Base-by-base conservation (phyloP, 1,140 invertebrate species). In the Caenorhabditis inopinata region DNA sequence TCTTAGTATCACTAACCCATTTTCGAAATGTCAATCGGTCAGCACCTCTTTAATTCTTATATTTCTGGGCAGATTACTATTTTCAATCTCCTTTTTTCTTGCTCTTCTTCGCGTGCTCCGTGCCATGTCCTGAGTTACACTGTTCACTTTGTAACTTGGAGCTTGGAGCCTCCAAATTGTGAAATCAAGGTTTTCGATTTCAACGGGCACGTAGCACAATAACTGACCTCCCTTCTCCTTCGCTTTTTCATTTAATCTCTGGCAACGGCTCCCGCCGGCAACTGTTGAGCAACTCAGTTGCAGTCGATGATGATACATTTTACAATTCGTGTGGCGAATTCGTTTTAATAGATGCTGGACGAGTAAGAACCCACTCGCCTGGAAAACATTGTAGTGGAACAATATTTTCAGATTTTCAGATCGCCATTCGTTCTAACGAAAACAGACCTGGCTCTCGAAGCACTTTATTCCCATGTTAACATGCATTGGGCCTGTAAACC, bases 61-160 rank as follows among this genome's bases (percentile, higher is more conserved):
- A n/a, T n/a, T n/a, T n/a, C n/a, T n/a, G n/a, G n/a, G n/a, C n/a
- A n/a, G n/a, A n/a, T n/a, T n/a, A n/a, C n/a, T n/a, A n/a, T n/a
- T n/a, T n/a, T n/a, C n/a, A n/a, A n/a, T n/a, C n/a, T n/a, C n/a
- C n/a, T n/a, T n/a, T n/a, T 38, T 7, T 29, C n/a, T n/a, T 68
- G 14, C 32, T 68, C 27, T 9, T 68, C 58, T 18, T 32, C 51
- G 14, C 53, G 6, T 62, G 12, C 49, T 11, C n/a, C 32, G 51
- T 58, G 29, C 51, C 32, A 29, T 58, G 32, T 68, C 38, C 32
- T 25, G 7, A 42, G 9, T n/a, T 68, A n/a, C 58, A 68, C 58
- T 68, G 38, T 68, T 38, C 58, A 68, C 29, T 68, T 68, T 68
- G 58, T 68, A 68, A 38, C 58, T 68, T 68, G 58, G 58, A 68